phyloP scores from a whole-genome alignment of 1,140 invertebrate genomes.

The Heterodera schachtii region DNA sequence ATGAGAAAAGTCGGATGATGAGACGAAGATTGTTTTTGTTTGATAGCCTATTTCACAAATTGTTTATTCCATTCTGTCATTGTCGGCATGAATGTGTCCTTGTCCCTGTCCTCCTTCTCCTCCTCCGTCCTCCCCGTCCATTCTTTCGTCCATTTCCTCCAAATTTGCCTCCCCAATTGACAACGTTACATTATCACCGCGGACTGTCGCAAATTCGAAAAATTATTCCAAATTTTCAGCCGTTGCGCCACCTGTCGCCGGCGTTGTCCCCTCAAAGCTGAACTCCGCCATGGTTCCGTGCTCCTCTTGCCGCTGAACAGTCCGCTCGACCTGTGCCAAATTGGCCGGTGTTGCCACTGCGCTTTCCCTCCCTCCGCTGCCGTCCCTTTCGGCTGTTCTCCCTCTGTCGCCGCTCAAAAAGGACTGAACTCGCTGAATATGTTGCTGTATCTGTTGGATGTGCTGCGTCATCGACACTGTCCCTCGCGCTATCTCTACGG shows the following conservation, averaged over 20 bases:
- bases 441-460: constrained; percentile 6
- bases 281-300: not conserved
- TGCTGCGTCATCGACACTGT: constrained; percentile 4
- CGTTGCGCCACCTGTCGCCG: not conserved
- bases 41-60: too few relatives aligned
- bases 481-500: not conserved
- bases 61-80: not conserved
- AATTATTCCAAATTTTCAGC: too few relatives aligned
- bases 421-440: constrained; percentile 9
- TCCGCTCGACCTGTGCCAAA: too few relatives aligned
- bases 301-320: not conserved
- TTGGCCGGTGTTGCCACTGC: not conserved
- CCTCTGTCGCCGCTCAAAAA: not conserved
- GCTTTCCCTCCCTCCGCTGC: too few relatives aligned
- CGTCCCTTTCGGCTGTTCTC: not conserved
- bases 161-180: not conserved
- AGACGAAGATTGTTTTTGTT: not conserved
- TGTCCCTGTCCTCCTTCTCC: too few relatives aligned
- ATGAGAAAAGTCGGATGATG: too few relatives aligned
- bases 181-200: not conserved
- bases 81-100: not conserved
- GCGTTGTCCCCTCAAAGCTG: not conserved
- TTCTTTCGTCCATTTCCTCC: not conserved
- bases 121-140: not conserved
- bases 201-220: too few relatives aligned